These are phyloP conservation scores for Sorex araneus DNA, from an alignment of 2,113 vertebrate genomes.

Conservation along the genomic window DNA sequence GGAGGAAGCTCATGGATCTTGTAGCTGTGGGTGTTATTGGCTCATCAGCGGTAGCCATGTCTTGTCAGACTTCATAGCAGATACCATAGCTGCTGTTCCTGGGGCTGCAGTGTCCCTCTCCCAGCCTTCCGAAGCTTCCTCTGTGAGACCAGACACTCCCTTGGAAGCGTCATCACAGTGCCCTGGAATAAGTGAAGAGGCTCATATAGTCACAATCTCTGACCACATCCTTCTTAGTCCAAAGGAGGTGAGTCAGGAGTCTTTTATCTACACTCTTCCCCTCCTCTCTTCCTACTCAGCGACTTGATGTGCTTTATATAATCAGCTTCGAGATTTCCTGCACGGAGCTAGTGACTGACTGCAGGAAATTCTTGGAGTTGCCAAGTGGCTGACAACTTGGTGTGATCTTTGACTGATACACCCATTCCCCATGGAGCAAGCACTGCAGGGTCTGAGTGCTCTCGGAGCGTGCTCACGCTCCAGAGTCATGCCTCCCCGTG, in stretches of 20 bases:
- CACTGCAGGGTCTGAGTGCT: constrained; percentile 28
- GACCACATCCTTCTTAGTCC: background rate
- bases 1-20: background rate
- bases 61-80: background rate
- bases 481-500: constrained; percentile 18
- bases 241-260: constrained; percentile 10
- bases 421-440: constrained; percentile 46
- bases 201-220: background rate
- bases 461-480: background rate
- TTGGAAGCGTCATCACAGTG: background rate
- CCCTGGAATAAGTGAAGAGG: constrained; percentile 4
- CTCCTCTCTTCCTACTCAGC: background rate
- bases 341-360: background rate
- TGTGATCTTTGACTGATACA: constrained; percentile 66
- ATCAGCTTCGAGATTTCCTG: background rate
- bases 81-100: background rate
- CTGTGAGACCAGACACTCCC: background rate
- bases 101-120: background rate
- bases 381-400: background rate
- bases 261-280: background rate
- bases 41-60: background rate
- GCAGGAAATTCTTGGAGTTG: constrained; percentile 29
- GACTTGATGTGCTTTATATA: background rate
- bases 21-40: background rate
- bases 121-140: background rate